Base-by-base conservation (phyloP, 2,797 vertebrate species). In the Loris lydekkerianus region DNA sequence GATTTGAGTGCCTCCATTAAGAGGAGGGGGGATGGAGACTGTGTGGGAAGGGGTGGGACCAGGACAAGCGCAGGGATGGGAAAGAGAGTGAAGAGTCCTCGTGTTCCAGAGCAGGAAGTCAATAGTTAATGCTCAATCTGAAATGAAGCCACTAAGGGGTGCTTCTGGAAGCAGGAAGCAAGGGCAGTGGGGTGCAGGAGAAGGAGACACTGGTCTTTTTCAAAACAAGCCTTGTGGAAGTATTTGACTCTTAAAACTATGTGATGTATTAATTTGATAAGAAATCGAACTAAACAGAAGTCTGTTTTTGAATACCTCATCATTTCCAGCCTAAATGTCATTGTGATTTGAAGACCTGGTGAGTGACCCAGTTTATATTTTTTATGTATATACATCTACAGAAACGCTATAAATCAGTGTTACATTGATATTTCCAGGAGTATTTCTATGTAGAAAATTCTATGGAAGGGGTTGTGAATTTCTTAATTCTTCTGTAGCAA, bases 141-240 rank as follows among this genome's bases (percentile, higher is more conserved):
- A 86, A 89, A 69, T 87, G 46, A 91, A 75, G 21, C 20, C 56
- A 43, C 69, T 21, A 73, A 78, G 3, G 2, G 2, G 23, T 85
- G 14, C 34, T 31, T 95, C 75, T 81, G 27, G 7, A 27, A 92
- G 8, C 7, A 85, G 63, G 27, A 80, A 76, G 10, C 27, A 53
- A 18, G 25, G 13, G 46, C 31, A 10, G 15, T 43, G 5, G 34
- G 11, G 15, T 37, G 11, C 20, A 56, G 7, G n/a, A 40, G 63
- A 21, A 63, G 2, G 1, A 61, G 40, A 84, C 83, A 90, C 2
- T 21, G 56, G 75, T 83, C 31, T 53, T 91, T 93, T 91, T 78
- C 37, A 67, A 93, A 92, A 77, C 34, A 96, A 86, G 23, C 9
- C 17, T 89, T 90, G 11, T 90, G 88, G 27, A 91, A 89, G 86